Percentiles rank a stretch among this genome's conserved stretches.
phyloP scores from a whole-genome alignment of 2,888 invertebrate species.

The Celastrina argiolus region DNA sequence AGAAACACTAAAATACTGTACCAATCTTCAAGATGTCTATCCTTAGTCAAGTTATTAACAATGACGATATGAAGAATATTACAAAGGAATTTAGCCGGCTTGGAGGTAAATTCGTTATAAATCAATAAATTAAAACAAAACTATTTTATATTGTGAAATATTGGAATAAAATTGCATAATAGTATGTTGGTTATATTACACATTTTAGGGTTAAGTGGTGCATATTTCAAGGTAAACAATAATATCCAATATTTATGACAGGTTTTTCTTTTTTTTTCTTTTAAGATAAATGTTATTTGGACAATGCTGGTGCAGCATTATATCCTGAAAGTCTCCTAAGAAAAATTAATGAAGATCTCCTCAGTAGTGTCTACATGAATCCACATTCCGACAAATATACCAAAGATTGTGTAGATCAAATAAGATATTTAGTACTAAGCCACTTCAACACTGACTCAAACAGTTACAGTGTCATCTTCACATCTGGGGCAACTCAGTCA shows the following conservation, averaged over 20 bases:
- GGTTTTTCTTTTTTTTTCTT: constrained; percentile 32
- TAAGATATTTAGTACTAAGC: constrained; percentile 88
- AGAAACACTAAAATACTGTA: background rate
- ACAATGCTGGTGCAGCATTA: constrained; percentile 92
- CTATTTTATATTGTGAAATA: background rate
- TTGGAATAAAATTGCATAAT: background rate
- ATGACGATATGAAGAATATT: constrained; percentile 59
- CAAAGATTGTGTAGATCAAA: constrained; percentile 90
- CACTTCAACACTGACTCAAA: constrained; percentile 89
- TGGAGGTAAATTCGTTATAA: constrained; percentile 51
- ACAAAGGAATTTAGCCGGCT: constrained; percentile 62
- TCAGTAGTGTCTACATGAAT: constrained; percentile 89
- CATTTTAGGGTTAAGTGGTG: background rate
- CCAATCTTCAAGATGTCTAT: constrained; percentile 43
- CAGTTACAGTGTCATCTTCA: constrained; percentile 93
- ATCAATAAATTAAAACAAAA: constrained; percentile 5
- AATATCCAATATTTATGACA: no score
- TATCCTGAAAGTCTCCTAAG: constrained; percentile 87
- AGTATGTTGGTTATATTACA: background rate
- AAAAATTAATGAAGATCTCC: constrained; percentile 80
- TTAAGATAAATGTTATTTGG: constrained; percentile 87
- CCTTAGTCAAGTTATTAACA: constrained; percentile 61
- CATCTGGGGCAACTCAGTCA: constrained; percentile 94
- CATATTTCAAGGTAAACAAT: background rate
- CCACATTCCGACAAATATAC: constrained; percentile 92